These are phyloP conservation scores for Limonius californicus DNA, from an alignment of 1,140 invertebrate species.

Conservation along the genomic window DNA sequence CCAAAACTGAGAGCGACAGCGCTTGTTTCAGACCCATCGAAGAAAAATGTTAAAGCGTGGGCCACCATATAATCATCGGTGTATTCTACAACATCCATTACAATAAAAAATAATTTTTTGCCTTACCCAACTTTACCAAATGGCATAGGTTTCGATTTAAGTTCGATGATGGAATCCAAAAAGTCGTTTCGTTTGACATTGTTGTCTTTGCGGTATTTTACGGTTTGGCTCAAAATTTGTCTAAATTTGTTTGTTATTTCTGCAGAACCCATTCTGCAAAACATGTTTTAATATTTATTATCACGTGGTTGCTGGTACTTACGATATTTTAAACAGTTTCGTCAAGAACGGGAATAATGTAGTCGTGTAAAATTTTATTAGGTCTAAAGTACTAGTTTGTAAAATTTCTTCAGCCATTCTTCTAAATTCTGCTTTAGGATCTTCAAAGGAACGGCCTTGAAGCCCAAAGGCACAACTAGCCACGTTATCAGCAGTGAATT, in stretches of 20 bases:
- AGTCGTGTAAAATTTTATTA: constrained; percentile 4
- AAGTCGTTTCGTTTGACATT: constrained; percentile 39
- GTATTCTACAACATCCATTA: not conserved
- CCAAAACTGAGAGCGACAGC: constrained; percentile 54
- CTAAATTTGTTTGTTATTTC: not conserved
- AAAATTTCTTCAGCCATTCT: constrained; percentile 17
- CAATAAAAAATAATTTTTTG: constrained; percentile 21
- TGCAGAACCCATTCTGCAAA: no score
- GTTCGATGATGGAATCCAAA: constrained; percentile 25
- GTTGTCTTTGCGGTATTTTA: constrained; percentile 42
- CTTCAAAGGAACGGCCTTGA: constrained; percentile 29
- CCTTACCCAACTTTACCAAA: constrained; percentile 13
- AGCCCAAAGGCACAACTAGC: constrained; percentile 34
- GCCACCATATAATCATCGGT: constrained; percentile 44
- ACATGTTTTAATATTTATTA: no score
- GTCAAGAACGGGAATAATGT: not conserved
- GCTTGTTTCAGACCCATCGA: constrained; percentile 64
- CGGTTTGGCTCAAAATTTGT: constrained; percentile 19
- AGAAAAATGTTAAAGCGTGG: constrained; percentile 56
- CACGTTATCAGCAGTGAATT: constrained; percentile 33
- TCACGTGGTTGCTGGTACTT: not conserved
- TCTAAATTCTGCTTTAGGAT: constrained; percentile 26
- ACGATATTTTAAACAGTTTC: not conserved
- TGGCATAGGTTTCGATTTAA: constrained; percentile 11
- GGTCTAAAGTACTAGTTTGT: not conserved